Evolutionary conservation across 2,888 invertebrate genomes (phyloP), one percentile per base, ranked within the genome.

Genomic region (Strigamia crassipes): DNA sequence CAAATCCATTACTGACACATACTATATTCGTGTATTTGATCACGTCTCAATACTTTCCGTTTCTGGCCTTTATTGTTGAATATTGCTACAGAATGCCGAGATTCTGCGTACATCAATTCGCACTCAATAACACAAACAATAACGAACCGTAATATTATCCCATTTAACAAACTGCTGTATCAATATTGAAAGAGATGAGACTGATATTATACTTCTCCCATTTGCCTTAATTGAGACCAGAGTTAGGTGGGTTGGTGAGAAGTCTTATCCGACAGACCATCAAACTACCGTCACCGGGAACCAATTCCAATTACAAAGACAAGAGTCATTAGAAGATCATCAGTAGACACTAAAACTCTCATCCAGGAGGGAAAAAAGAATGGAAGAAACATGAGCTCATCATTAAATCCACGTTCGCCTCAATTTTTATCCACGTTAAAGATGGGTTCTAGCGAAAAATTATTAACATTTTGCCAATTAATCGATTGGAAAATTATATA

Each of bases 271-370:
- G 73, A 27, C 73, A 73, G 31, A 73, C 73, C 73, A 73, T 73
- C 73, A 73, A 73, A 31, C 6, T 27, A 31, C 73, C 73, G 73
- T 73, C 73, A 73, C 73, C 73, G n/a, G 31, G 23, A 31, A 73
- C 73, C 73, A 73, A 73, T 73, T 73, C 73, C 73, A 73, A 73
- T 73, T 73, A 73, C 73, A 73, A 73, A 73, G 73, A 73, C 73
- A 73, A 73, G 73, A 73, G 73, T 73, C 73, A 73, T 73, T 73
- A 73, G 73, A 73, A 73, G 73, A 73, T 73, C 31, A 73, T 73
- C 73, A 73, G 31, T 23, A 31, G 73, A 27, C 23, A 27, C 31
- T 73, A 73, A 73, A 73, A 73, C 23, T 38, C 38, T 38, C 73
- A 13, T 31, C 73, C 31, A 15, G 31, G 10, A 27, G 27, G 27